Evolutionary conservation across 1,140 invertebrate species (phyloP).

Genomic region (Cydia splendana): DNA sequence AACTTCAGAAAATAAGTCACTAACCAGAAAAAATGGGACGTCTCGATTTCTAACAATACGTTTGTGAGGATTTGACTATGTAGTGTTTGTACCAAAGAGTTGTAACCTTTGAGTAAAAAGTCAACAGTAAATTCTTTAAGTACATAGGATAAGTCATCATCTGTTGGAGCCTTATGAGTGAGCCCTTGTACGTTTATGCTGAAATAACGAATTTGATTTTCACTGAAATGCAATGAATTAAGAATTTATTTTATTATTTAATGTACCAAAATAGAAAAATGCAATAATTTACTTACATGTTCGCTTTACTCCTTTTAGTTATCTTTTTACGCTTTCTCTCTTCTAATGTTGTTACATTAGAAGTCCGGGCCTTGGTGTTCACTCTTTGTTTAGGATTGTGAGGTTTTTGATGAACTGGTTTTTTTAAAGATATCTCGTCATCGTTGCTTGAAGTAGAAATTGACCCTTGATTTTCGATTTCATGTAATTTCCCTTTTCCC

Average conservation of each 20-base stretch:
- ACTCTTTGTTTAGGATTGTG: constrained; percentile 72
- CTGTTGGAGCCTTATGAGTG: constrained; percentile 83
- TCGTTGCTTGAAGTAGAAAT: constrained; percentile 87
- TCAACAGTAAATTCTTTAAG: constrained; percentile 90
- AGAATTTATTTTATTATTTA: neutral
- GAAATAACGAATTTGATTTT: constrained; percentile 47
- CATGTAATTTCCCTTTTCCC: constrained; percentile 81
- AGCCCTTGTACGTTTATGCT: constrained; percentile 86
- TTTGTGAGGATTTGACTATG: constrained; percentile 83
- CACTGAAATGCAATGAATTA: constrained; percentile 2
- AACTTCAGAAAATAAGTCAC: constrained; percentile 89
- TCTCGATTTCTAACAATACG: constrained; percentile 83
- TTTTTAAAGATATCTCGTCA: constrained; percentile 82
- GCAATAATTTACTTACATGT: constrained; percentile 78
- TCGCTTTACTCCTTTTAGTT: constrained; percentile 84
- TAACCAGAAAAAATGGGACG: constrained; percentile 90
- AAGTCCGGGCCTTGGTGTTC: constrained; percentile 54
- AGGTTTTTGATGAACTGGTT: constrained; percentile 84
- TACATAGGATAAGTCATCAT: constrained; percentile 87
- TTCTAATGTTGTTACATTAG: constrained; percentile 45
- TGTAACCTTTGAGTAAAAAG: constrained; percentile 87
- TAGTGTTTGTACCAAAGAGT: constrained; percentile 82
- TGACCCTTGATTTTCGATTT: constrained; percentile 83
- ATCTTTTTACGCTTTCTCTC: constrained; percentile 85
- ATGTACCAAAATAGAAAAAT: neutral